Evolutionary conservation across 2,888 invertebrate genomes (phyloP).

Genomic region (Drosophila picticornis): DNA sequence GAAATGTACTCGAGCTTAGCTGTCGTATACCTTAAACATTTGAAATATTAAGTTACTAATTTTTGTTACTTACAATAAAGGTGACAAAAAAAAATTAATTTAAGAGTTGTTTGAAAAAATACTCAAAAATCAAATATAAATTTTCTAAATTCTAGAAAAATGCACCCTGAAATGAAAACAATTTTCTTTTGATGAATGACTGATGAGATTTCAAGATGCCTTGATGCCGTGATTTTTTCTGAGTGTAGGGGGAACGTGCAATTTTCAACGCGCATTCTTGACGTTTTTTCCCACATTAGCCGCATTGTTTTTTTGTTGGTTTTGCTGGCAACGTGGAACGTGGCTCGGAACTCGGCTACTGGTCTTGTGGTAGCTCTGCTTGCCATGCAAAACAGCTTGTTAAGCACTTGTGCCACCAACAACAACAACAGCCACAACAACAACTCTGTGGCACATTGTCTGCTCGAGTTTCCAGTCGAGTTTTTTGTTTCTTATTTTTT

Average conservation of each 20-base stretch:
- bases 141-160: neutral
- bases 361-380: constrained; percentile 52
- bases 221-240: neutral
- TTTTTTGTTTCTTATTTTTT: constrained; percentile 12
- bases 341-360: constrained; percentile 52
- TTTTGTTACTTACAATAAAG: no score
- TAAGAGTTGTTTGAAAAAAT: no score
- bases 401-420: constrained; percentile 75
- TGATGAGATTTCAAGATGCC: accelerated
- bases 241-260: constrained; percentile 41
- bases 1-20: neutral
- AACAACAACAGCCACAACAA: constrained; percentile 38
- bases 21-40: no score
- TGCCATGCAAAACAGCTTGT: constrained; percentile 84
- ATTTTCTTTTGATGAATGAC: neutral
- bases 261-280: constrained; percentile 79
- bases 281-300: constrained; percentile 84
- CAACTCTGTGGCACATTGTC: constrained; percentile 58
- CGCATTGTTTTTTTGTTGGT: constrained; percentile 64
- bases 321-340: constrained; percentile 5
- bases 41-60: no score
- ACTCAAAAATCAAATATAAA: neutral
- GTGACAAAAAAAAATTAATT: no score
- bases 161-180: neutral
- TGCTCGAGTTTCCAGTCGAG: constrained; percentile 64